These are phyloP conservation scores for Trachelus iudaicus DNA, from an alignment of 2,888 invertebrate genomes.

Conservation along the genomic window DNA sequence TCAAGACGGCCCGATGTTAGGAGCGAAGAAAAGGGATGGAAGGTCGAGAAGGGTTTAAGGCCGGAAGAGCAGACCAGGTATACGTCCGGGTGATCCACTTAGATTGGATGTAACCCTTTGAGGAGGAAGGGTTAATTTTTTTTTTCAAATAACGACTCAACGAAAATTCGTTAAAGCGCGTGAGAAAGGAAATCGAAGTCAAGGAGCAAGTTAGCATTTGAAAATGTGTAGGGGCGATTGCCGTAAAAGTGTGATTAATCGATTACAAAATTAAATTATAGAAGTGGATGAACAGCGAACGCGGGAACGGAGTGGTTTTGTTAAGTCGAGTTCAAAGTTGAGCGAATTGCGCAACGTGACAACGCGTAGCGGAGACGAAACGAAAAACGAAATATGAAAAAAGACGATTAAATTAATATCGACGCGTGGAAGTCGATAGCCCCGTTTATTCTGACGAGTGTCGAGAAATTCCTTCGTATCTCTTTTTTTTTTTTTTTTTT, in stretches of 20 bases:
- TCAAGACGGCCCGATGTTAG: conserved; percentile 6
- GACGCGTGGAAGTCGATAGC: background rate
- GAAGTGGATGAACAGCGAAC: background rate
- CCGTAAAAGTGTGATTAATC: background rate
- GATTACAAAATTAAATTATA: background rate
- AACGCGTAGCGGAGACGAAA: background rate
- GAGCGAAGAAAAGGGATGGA: conserved; percentile 1
- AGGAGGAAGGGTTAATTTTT: background rate
- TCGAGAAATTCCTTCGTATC: background rate
- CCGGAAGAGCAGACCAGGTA: conserved; percentile 35
- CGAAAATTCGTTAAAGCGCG: background rate
- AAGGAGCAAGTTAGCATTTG: background rate
- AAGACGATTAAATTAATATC: background rate
- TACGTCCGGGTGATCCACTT: conserved; percentile 14
- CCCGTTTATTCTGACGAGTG: background rate
- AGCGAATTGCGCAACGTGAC: background rate
- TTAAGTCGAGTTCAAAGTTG: conserved; percentile 1
- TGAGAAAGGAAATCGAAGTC: background rate
- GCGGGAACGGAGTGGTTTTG: background rate
- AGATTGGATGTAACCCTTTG: conserved; percentile 3
- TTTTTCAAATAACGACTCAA: background rate
- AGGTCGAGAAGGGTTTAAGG: background rate
- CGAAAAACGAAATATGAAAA: background rate
- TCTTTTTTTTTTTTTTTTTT: no score
- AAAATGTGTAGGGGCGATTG: background rate